A percentile compares a stretch with the other conserved stretches of the same genome.
phyloP scores from a whole-genome alignment of 2,113 vertebrate genomes.

The Himantopus leucocephalus region DNA sequence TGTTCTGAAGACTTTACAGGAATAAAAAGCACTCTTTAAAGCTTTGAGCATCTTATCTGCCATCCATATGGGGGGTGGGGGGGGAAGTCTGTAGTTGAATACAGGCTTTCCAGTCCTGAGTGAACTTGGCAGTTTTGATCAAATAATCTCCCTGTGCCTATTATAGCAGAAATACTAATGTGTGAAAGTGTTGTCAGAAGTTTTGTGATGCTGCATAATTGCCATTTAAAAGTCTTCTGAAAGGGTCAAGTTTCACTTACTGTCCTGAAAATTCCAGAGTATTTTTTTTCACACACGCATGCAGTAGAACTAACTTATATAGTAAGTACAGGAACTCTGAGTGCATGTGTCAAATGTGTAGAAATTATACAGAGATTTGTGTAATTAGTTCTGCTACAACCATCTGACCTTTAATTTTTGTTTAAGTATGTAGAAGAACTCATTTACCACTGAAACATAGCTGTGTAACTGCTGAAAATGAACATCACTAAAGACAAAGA shows the following conservation, averaged over 20 bases:
- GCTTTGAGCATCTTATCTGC: not conserved
- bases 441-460: not conserved
- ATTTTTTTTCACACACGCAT: not conserved
- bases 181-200: not conserved
- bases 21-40: not conserved
- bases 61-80: fast-evolving
- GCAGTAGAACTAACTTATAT: not conserved
- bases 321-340: not conserved
- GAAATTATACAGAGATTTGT: not conserved
- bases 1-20: not conserved
- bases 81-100: not conserved
- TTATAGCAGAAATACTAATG: not conserved
- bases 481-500: not conserved
- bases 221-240: not conserved
- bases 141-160: not conserved
- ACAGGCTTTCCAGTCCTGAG: not conserved
- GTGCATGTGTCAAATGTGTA: not conserved
- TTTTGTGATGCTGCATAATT: not conserved
- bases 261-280: not conserved
- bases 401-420: not conserved
- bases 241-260: not conserved
- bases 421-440: not conserved
- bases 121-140: not conserved
- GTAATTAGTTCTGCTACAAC: not conserved
- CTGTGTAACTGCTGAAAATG: not conserved